These are phyloP conservation scores for Eufriesea mexicana DNA, from an alignment of 1,140 invertebrate species.

Conservation along the genomic window DNA sequence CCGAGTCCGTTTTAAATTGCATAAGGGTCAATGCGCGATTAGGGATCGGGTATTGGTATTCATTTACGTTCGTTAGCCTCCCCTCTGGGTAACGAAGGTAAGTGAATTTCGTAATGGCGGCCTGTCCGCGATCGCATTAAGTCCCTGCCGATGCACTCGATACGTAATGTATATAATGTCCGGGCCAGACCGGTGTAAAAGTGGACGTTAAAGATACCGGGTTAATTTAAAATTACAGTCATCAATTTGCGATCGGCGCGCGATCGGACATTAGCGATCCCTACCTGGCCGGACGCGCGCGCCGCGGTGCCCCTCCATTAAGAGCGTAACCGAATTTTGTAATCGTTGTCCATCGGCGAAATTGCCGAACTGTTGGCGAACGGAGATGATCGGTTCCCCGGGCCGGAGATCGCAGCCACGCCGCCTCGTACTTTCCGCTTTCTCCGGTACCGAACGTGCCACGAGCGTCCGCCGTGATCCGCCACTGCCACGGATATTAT, in stretches of 20 bases:
- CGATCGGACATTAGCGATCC: background rate
- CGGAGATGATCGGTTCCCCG: background rate
- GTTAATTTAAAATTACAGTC: constrained; percentile 46
- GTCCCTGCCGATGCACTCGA: constrained; percentile 3
- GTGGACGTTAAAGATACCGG: constrained; percentile 17
- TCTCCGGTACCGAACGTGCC: background rate
- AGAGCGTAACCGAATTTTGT: constrained; percentile 21
- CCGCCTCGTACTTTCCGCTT: background rate
- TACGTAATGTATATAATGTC: constrained; percentile 4
- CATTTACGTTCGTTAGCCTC: constrained; percentile 47
- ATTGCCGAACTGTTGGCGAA: background rate
- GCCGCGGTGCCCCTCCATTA: background rate
- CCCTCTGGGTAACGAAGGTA: constrained; percentile 22
- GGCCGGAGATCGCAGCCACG: background rate
- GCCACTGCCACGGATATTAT: constrained; percentile 12
- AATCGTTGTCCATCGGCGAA: constrained; percentile 5
- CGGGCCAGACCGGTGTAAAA: background rate
- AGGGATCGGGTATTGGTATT: constrained; percentile 43
- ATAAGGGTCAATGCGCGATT: constrained; percentile 45
- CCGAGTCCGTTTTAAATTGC: constrained; percentile 38
- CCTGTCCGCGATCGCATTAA: constrained; percentile 1
- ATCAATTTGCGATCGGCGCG: constrained; percentile 13
- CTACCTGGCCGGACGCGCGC: background rate
- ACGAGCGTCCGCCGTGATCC: constrained; percentile 11
- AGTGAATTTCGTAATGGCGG: constrained; percentile 42